These are phyloP conservation scores for Rhogogaster chlorosoma DNA, from an alignment of 2,888 invertebrate species.

Conservation along the genomic window DNA sequence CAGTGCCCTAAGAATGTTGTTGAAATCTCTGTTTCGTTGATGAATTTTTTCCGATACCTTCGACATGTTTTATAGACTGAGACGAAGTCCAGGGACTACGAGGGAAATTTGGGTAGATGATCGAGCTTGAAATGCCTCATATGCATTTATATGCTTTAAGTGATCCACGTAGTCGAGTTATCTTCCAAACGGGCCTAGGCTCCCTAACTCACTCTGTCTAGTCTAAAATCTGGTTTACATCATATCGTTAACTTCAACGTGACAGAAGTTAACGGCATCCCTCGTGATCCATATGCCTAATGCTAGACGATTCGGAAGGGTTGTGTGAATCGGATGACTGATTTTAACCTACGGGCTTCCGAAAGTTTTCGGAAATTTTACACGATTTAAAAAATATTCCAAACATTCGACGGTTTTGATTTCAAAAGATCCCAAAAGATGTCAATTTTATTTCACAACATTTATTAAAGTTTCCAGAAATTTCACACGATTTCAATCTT, in stretches of 20 bases:
- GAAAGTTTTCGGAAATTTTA: background rate
- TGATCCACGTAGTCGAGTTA: background rate
- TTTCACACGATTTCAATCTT: no score
- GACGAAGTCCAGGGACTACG: background rate
- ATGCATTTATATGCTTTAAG: background rate
- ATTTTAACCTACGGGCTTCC: background rate
- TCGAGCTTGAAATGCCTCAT: background rate
- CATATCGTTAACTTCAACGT: background rate
- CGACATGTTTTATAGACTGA: background rate
- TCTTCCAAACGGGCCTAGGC: background rate
- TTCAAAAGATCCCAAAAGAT: no score
- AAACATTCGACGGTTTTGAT: no score
- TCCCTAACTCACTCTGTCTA: background rate
- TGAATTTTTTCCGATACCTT: background rate
- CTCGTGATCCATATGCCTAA: background rate
- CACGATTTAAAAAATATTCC: background rate
- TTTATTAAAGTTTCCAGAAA: no score
- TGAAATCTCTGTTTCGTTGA: background rate
- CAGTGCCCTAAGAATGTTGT: no score
- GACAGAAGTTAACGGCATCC: background rate
- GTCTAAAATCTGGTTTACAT: background rate
- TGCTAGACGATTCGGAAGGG: background rate
- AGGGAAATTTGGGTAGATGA: background rate
- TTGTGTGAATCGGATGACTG: background rate
- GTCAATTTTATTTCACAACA: no score